Percentiles rank a stretch among this genome's conserved stretches.
phyloP scores from a whole-genome alignment of 2,888 invertebrate species.

The Aleiodes alternator region DNA sequence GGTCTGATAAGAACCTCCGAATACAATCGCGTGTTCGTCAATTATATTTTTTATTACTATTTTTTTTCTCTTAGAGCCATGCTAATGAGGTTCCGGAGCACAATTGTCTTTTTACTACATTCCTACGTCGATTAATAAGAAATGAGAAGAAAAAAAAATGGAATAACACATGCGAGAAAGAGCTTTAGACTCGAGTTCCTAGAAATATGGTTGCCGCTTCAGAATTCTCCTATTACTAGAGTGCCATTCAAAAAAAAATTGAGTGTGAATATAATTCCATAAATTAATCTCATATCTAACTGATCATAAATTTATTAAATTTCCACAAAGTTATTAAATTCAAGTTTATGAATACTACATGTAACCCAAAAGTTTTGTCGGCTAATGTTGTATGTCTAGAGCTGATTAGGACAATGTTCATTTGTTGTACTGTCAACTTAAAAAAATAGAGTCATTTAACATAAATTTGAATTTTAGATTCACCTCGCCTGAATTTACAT shows the following conservation, averaged over 20 bases:
- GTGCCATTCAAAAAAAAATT: not conserved
- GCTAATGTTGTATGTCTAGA: not conserved
- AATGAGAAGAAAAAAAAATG: slow-evolving; percentile 13
- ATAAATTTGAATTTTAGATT: no score
- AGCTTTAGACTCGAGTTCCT: not conserved
- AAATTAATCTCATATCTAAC: slow-evolving; percentile 2
- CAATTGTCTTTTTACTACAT: slow-evolving; percentile 36
- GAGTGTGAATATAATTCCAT: slow-evolving; percentile 3
- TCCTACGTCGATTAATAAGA: slow-evolving; percentile 19
- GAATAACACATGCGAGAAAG: not conserved
- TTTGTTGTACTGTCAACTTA: no score
- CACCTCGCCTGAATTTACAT: no score
- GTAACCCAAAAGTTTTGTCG: not conserved
- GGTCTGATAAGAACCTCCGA: slow-evolving; percentile 7
- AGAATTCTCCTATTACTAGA: not conserved
- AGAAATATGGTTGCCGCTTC: not conserved
- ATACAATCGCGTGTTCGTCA: slow-evolving; percentile 42
- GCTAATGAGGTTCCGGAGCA: slow-evolving; percentile 34
- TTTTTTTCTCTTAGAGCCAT: slow-evolving; percentile 2
- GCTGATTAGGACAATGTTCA: not conserved
- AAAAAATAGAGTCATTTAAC: no score
- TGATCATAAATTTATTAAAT: not conserved
- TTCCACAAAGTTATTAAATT: slow-evolving; percentile 6
- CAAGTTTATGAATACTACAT: slow-evolving; percentile 9
- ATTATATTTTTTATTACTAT: slow-evolving; percentile 37